Evolutionary conservation across 2,113 vertebrate genomes (phyloP).

Genomic region (Eretmochelys imbricata): DNA sequence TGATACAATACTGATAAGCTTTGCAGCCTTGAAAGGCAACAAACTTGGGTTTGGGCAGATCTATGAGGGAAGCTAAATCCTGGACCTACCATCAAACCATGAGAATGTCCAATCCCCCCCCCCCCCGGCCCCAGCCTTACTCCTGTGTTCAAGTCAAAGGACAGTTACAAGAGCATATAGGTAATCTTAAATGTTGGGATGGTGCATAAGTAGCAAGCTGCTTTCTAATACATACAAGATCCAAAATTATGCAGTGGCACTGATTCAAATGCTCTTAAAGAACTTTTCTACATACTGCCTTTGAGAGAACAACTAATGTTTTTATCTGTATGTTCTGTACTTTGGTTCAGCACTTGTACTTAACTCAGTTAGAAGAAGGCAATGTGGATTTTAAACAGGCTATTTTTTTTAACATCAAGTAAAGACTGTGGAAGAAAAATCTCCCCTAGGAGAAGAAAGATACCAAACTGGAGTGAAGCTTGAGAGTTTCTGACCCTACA

Average conservation of each 20-base stretch:
- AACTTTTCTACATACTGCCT: fast-evolving
- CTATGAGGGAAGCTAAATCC: background rate
- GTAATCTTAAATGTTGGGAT: background rate
- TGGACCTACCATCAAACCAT: background rate
- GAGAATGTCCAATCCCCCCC: background rate
- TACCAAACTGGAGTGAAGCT: background rate
- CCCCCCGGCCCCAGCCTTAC: background rate
- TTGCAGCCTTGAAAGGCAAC: background rate
- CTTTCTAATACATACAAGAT: background rate
- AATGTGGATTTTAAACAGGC: background rate
- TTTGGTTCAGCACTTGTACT: background rate
- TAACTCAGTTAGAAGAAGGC: background rate
- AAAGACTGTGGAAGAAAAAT: background rate
- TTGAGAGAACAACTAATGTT: background rate
- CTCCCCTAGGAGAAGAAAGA: background rate
- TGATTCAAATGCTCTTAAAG: background rate
- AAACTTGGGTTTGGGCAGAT: background rate
- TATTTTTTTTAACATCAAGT: background rate
- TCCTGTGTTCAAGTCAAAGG: background rate
- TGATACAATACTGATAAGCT: background rate
- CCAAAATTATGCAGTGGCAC: background rate
- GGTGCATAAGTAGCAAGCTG: background rate
- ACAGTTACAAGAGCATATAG: background rate
- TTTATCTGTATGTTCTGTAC: background rate
- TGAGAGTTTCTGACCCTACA: background rate